phyloP scores from a whole-genome alignment of 2,113 vertebrate species.

The Mastomys natalensis region DNA sequence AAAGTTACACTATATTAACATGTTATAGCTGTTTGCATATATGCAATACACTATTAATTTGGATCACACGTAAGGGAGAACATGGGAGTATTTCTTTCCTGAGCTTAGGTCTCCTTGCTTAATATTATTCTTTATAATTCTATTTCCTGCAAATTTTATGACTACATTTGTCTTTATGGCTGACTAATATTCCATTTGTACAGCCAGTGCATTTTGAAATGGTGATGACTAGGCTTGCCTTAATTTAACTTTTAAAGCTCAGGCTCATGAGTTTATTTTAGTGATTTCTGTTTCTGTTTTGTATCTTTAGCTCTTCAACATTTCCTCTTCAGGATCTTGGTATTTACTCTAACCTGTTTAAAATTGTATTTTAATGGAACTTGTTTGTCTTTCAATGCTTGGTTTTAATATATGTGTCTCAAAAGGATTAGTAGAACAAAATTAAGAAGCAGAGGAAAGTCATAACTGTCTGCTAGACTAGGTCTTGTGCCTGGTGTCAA shows the following conservation, averaged over 20 bases:
- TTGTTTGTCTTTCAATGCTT: not conserved
- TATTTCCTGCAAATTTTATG: not conserved
- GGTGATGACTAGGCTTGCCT: not conserved
- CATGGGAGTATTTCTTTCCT: not conserved
- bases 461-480: not conserved
- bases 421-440: not conserved
- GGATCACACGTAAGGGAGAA: not conserved
- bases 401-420: not conserved
- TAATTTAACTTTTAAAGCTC: not conserved
- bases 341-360: not conserved
- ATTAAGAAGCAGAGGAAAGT: not conserved
- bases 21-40: not conserved
- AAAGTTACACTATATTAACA: not conserved
- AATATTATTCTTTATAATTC: not conserved
- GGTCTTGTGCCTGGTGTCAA: fast-evolving
- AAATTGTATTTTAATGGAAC: not conserved
- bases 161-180: not conserved
- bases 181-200: not conserved
- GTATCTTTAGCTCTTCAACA: not conserved
- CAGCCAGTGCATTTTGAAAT: not conserved
- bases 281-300: not conserved
- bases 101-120: not conserved
- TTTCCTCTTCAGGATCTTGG: not conserved
- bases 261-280: not conserved
- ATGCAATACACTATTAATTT: not conserved